A percentile compares a stretch with the other conserved stretches of the same genome.
Evolutionary conservation across 2,113 vertebrate genomes (phyloP).

Genomic region (Genyomyrus donnyi): DNA sequence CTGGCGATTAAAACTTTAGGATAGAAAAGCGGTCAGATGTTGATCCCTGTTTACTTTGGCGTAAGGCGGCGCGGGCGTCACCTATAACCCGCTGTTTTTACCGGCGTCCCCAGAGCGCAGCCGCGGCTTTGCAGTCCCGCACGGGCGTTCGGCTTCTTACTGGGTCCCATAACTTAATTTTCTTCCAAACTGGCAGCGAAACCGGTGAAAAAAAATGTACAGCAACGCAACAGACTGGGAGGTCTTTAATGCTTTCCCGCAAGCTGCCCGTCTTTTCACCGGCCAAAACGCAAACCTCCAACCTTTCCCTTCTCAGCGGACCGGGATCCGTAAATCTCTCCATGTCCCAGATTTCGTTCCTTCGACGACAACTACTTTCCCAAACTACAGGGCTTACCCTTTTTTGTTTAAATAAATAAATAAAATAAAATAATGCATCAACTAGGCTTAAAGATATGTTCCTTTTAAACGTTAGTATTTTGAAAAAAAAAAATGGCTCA

Average conservation of each 20-base stretch:
- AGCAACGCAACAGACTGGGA: slow-evolving; percentile 7
- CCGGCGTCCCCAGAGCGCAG: neutral
- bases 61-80: neutral
- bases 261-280: slow-evolving; percentile 9
- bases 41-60: neutral
- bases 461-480: slow-evolving; percentile 4
- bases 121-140: neutral
- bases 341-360: neutral
- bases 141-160: neutral
- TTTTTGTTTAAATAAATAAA: neutral
- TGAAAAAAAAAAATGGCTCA: neutral
- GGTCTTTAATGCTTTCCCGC: slow-evolving; percentile 17
- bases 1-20: neutral
- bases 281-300: slow-evolving; percentile 7
- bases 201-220: neutral
- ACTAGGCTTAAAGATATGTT: slow-evolving; percentile 1
- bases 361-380: slow-evolving; percentile 2
- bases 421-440: neutral
- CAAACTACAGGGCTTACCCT: slow-evolving; percentile 9
- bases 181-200: neutral
- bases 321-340: slow-evolving; percentile 6
- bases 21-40: neutral
- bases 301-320: slow-evolving; percentile 6
- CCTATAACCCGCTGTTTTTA: neutral
- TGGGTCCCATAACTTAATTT: slow-evolving; percentile 9